phyloP scores from a whole-genome alignment of 2,888 invertebrate species.

The Seira sanloemensis region DNA sequence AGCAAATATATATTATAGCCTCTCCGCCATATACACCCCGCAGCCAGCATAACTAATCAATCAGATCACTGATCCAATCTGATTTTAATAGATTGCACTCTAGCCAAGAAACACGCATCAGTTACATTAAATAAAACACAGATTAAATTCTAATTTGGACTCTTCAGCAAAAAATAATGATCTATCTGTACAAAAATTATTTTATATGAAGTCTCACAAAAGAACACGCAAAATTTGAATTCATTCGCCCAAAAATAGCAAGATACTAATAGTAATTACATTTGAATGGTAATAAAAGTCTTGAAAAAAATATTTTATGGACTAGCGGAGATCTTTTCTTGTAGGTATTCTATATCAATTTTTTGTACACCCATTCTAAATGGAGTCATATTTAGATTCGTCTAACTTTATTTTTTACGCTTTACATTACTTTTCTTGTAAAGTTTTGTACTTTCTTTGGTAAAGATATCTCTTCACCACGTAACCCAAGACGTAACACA shows the following conservation, averaged over 20 bases:
- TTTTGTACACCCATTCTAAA: neutral
- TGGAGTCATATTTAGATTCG: neutral
- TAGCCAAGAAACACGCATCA: neutral
- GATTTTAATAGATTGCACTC: neutral
- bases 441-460: neutral
- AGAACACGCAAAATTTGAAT: no score
- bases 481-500: neutral
- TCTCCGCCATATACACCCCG: neutral
- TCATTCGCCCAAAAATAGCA: neutral
- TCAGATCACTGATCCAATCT: neutral
- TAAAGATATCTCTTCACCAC: neutral
- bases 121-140: neutral
- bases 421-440: neutral
- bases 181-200: neutral
- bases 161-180: neutral
- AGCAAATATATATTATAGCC: no score
- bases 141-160: neutral
- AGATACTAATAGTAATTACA: neutral
- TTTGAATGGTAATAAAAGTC: neutral
- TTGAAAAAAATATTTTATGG: neutral
- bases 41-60: neutral
- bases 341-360: no score
- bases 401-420: neutral
- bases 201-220: neutral
- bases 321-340: no score